These are phyloP conservation scores for Coptodon bakossiorum DNA, from an alignment of 2,113 vertebrate species.

Conservation along the genomic window DNA sequence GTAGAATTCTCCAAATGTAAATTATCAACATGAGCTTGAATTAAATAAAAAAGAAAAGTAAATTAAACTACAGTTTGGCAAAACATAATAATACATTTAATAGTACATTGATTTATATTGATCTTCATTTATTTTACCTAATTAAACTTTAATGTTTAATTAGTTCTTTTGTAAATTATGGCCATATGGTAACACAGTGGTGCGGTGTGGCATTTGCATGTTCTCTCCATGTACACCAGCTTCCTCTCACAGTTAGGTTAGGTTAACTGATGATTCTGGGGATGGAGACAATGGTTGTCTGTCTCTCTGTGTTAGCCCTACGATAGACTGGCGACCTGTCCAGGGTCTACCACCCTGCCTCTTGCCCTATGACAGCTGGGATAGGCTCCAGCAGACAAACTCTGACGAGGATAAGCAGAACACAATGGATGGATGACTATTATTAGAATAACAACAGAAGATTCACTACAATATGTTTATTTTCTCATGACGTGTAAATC, in stretches of 20 bases:
- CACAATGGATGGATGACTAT: not conserved
- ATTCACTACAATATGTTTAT: not conserved
- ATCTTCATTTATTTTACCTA: no score
- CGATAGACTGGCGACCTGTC: not conserved
- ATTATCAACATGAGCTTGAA: not conserved
- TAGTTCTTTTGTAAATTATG: not conserved
- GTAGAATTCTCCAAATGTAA: not conserved
- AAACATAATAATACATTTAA: not conserved
- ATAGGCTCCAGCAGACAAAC: not conserved
- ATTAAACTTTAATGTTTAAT: not conserved
- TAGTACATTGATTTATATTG: no score
- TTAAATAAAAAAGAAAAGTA: not conserved
- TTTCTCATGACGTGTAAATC: not conserved
- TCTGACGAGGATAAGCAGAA: not conserved
- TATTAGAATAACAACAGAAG: not conserved
- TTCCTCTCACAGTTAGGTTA: not conserved
- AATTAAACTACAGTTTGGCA: fast-evolving
- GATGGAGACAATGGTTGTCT: not conserved
- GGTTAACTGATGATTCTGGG: not conserved
- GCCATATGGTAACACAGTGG: not conserved
- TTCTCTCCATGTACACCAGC: not conserved
- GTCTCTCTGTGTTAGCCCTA: not conserved
- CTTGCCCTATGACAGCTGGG: not conserved
- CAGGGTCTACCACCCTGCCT: not conserved
- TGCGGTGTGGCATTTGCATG: not conserved